Evolutionary conservation across 2,888 invertebrate genomes (phyloP).

Genomic region (Pilophorus perplexus): DNA sequence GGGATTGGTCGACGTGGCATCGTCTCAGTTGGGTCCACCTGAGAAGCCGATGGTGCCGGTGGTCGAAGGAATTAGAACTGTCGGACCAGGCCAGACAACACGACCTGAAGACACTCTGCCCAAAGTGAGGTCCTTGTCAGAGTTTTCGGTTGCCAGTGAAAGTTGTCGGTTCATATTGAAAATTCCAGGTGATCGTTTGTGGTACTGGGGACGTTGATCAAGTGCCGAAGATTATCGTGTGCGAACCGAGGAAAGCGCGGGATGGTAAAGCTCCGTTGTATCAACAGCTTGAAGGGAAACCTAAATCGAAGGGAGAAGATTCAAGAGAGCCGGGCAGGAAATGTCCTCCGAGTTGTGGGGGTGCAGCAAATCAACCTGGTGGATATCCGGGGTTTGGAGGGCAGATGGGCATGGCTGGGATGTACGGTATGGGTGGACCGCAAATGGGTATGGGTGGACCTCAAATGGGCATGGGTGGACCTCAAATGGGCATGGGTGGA

Average conservation of each 20-base stretch:
- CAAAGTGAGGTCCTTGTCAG: constrained; percentile 16
- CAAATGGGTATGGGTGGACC: not conserved
- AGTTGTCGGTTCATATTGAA: too few species aligned
- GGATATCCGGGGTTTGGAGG: not conserved
- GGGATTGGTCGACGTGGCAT: constrained; percentile 53
- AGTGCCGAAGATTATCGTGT: constrained; percentile 59
- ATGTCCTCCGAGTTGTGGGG: too few species aligned
- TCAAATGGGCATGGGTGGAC: not conserved
- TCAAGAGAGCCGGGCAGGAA: not conserved
- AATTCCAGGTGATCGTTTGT: constrained; percentile 57
- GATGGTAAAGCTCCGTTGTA: constrained; percentile 34
- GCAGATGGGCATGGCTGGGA: not conserved
- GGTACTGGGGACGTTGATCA: constrained; percentile 53
- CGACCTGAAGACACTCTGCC: constrained; percentile 34
- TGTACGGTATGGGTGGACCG: not conserved
- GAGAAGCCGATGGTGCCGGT: constrained; percentile 22
- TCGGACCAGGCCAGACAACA: not conserved
- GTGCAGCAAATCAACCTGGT: not conserved
- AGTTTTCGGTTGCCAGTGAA: too few species aligned
- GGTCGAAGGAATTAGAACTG: constrained; percentile 1
- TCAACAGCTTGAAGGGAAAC: constrained; percentile 29
- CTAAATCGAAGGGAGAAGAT: not conserved
- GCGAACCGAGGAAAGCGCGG: constrained; percentile 51
- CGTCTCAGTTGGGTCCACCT: constrained; percentile 38
- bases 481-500: not conserved